Evolutionary conservation across 2,113 vertebrate genomes (phyloP).

Genomic region (Hyperopisus bebe): DNA sequence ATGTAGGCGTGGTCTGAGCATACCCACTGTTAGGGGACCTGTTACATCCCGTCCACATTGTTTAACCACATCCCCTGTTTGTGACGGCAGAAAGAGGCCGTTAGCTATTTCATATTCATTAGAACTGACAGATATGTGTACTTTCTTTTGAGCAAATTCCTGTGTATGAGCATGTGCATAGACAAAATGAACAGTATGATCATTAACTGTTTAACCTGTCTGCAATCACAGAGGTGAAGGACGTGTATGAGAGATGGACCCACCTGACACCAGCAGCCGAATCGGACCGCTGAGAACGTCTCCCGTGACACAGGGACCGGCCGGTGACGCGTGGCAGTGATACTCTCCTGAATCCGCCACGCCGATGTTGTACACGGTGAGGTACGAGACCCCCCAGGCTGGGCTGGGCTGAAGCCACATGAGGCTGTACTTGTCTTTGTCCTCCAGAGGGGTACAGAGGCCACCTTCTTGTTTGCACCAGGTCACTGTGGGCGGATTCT

Average conservation of each 20-base stretch:
- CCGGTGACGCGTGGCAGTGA: neutral
- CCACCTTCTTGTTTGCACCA: conserved; percentile 11
- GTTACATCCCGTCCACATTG: neutral
- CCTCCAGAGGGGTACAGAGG: neutral
- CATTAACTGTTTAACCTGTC: neutral
- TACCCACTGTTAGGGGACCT: neutral
- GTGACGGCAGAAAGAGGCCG: neutral
- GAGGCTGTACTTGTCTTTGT: neutral
- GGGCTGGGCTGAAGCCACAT: neutral
- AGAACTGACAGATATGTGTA: neutral
- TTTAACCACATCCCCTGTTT: neutral
- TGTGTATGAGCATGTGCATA: neutral
- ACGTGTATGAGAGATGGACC: neutral
- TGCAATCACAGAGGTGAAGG: neutral
- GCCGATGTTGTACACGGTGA: neutral
- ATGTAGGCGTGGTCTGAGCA: neutral
- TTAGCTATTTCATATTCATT: neutral
- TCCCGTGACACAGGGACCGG: neutral
- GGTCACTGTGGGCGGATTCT: neutral
- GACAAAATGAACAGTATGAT: neutral
- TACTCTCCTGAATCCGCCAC: neutral
- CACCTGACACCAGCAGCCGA: neutral
- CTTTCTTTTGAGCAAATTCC: neutral
- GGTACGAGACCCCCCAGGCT: neutral
- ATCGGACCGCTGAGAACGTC: neutral